Evolutionary conservation across 2,888 invertebrate species (phyloP).

Genomic region (Cryptus viduatorius): DNA sequence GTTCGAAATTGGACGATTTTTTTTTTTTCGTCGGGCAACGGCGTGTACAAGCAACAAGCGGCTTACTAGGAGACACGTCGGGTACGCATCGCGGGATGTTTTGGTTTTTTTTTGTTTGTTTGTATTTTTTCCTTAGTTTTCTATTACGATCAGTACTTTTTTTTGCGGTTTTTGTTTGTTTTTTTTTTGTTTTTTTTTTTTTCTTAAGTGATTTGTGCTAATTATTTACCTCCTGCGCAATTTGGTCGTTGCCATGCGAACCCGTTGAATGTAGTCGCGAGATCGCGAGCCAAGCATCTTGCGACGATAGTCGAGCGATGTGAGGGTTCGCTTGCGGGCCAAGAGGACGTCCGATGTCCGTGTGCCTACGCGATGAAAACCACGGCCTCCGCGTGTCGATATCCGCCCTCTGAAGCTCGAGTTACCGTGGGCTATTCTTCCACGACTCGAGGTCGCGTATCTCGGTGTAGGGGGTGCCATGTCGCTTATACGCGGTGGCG

Average conservation of each 20-base stretch:
- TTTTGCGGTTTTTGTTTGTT: conserved; percentile 32
- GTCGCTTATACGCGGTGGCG: conserved; percentile 81
- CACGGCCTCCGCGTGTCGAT: conserved; percentile 80
- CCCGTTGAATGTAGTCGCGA: conserved; percentile 83
- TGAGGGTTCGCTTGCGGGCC: conserved; percentile 81
- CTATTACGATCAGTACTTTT: conserved; percentile 64
- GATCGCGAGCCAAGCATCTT: conserved; percentile 82
- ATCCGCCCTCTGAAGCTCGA: conserved; percentile 81
- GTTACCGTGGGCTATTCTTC: conserved; percentile 81
- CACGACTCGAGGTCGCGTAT: conserved; percentile 78
- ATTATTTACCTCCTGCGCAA: conserved; percentile 84
- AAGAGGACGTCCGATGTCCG: conserved; percentile 79
- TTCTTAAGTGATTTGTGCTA: conserved; percentile 74
- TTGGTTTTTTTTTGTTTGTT: conserved; percentile 28
- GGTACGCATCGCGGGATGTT: conserved; percentile 11
- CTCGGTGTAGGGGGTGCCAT: conserved; percentile 81
- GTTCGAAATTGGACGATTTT: conserved; percentile 38
- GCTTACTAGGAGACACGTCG: conserved; percentile 38
- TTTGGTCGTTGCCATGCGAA: conserved; percentile 82
- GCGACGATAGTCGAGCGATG: conserved; percentile 82
- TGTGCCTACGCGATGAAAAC: conserved; percentile 80
- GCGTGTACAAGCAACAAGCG: conserved; percentile 61
- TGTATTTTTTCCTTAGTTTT: conserved; percentile 47
- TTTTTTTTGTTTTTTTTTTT: conserved; percentile 50
- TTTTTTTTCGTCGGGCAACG: conserved; percentile 38